Evolutionary conservation across 2,888 invertebrate genomes (phyloP), one percentile per base, ranked within the genome.

Genomic region (Vesta saturnalis): DNA sequence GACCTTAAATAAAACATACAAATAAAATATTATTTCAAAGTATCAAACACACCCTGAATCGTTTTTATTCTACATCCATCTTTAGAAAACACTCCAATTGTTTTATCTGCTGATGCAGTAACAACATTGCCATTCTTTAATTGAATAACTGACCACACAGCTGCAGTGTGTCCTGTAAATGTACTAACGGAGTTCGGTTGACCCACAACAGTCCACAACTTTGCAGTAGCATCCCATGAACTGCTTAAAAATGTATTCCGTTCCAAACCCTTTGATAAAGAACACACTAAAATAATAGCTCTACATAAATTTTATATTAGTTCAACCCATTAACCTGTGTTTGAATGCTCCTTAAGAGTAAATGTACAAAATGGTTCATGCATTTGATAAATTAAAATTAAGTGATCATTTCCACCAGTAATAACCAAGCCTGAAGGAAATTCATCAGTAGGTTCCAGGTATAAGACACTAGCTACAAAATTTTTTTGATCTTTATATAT

Each of bases 21-120:
- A 21, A 18, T 19, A 52, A 59, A 39, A 39, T 18, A 22, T 57
- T 19, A 56, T 49, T 56, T 49, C 19, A 22, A 59, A 46, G 60
- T 60, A 64, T 62, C 5, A 43, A 35, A 65, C 59, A 61, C 77
- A 91, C 91, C 94, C 83, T 86, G 89, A 39, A 94, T 85, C 61
- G 90, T 87, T 64, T 86, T 87, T 62, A 91, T 83, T 75, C 90
- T 86, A 69, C 87, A 87, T 1, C 94, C 95, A 75, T 90, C 85
- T 61, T 86, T 86, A 72, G 86, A 88, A 97, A 97, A 98, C 21
- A 96, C 83, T 75, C 91, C 91, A 62, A 99, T 93, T 8, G 90
- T 90, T 84, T 94, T 95, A 84, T 99, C 99, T 14, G 98, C 99
- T 0, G 95, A 95, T 0, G 93, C 98, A 12, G 97, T 97, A 0